phyloP scores from a whole-genome alignment of 2,888 invertebrate species.

The Tetheella fluctuosa region DNA sequence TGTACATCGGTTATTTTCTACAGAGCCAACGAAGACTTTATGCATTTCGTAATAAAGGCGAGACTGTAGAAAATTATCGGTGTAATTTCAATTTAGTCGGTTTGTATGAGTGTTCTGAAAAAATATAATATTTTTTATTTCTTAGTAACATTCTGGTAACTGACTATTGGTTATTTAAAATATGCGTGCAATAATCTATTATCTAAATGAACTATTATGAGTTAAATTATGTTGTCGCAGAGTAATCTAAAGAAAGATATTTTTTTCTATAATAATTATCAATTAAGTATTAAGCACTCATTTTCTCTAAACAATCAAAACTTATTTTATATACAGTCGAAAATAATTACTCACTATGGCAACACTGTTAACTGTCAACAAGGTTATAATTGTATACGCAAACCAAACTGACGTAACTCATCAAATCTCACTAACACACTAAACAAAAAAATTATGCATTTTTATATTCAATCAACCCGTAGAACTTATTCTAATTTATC shows the following conservation, averaged over 20 bases:
- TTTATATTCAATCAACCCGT: constrained; percentile 54
- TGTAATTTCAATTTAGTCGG: constrained; percentile 17
- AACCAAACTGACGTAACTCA: constrained; percentile 69
- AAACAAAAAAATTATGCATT: constrained; percentile 47
- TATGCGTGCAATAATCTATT: constrained; percentile 64
- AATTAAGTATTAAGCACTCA: constrained; percentile 69
- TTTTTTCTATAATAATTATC: constrained; percentile 47
- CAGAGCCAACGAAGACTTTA: constrained; percentile 16
- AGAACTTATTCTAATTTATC: constrained; percentile 49
- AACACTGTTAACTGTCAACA: constrained; percentile 82
- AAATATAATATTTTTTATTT: constrained; percentile 65
- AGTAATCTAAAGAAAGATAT: constrained; percentile 55
- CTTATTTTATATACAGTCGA: constrained; percentile 79
- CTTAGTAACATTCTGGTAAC: constrained; percentile 78
- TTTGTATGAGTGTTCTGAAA: constrained; percentile 60
- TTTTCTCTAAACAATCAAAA: constrained; percentile 72
- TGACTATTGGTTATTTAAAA: constrained; percentile 73
- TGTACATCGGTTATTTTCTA: constrained; percentile 32
- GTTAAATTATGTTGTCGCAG: constrained; percentile 41
- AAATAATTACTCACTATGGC: constrained; percentile 81
- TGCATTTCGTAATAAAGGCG: constrained; percentile 17
- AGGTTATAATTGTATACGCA: constrained; percentile 64
- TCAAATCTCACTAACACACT: constrained; percentile 73
- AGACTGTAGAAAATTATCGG: constrained; percentile 18
- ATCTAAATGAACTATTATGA: constrained; percentile 49